Percentiles rank a stretch among this genome's conserved stretches.
Conservation (phyloP, 2,797 vertebrate genomes). For the Danio albolineatus region DNA sequence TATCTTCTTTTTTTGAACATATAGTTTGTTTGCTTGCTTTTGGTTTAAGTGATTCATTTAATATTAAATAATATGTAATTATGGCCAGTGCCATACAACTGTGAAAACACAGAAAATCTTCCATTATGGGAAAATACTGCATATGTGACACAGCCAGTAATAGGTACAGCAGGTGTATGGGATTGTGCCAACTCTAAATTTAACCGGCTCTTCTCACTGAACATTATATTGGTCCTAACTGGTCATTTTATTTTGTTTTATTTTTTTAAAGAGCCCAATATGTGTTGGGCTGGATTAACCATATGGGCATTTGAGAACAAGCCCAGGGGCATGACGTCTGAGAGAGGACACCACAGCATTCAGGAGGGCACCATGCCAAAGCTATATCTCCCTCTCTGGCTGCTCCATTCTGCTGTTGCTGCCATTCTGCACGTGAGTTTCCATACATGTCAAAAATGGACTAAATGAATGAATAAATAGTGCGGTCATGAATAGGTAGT, state of each 20-base stretch:
- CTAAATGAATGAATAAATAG: too few relatives aligned
- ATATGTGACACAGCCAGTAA: too few relatives aligned
- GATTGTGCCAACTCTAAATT: not conserved
- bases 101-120: too few relatives aligned
- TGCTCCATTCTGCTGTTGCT: not conserved
- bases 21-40: too few relatives aligned
- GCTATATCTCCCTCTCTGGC: not conserved
- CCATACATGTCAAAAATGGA: not conserved
- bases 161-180: not conserved
- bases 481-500: too few relatives aligned
- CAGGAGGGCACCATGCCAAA: not conserved
- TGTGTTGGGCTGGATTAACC: slow-evolving; percentile 5
- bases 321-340: not conserved
- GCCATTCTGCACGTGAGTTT: not conserved
- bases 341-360: not conserved
- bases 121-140: too few relatives aligned
- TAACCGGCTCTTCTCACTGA: not conserved
- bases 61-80: too few relatives aligned
- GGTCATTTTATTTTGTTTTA: not conserved
- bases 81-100: too few relatives aligned
- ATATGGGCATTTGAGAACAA: not conserved
- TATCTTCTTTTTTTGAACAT: too few relatives aligned
- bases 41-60: too few relatives aligned
- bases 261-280: not conserved
- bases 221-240: not conserved